Percentiles rank a stretch among this genome's conserved stretches.
phyloP scores from a whole-genome alignment of 2,888 invertebrate species.

The Baronia brevicornis region DNA sequence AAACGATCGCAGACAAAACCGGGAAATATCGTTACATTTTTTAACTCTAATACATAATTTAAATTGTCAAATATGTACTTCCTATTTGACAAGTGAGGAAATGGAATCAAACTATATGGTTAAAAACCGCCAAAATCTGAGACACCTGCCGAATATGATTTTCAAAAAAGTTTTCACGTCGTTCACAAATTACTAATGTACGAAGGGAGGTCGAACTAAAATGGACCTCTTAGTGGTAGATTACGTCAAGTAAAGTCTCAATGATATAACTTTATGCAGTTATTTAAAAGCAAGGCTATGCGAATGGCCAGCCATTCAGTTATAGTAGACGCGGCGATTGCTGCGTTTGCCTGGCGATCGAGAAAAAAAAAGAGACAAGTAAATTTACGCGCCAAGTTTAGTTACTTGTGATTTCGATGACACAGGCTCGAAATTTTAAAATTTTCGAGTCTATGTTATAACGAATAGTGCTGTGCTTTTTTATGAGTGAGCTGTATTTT shows the following conservation, averaged over 20 bases:
- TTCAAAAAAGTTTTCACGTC: not conserved
- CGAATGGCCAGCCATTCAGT: slow-evolving; percentile 28
- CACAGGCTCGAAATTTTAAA: slow-evolving; percentile 13
- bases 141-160: too few species aligned
- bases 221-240: slow-evolving; percentile 17
- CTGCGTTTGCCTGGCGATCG: slow-evolving; percentile 38
- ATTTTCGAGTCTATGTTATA: slow-evolving; percentile 28
- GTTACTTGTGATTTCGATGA: slow-evolving; percentile 40
- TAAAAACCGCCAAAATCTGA: too few species aligned
- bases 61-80: too few species aligned
- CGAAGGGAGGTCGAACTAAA: slow-evolving; percentile 14
- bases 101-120: too few species aligned
- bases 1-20: too few species aligned
- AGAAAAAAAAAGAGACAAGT: slow-evolving; percentile 34
- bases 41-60: too few species aligned
- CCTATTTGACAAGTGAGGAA: too few species aligned
- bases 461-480: slow-evolving; percentile 38
- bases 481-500: slow-evolving; percentile 34
- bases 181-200: slow-evolving; percentile 1
- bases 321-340: slow-evolving; percentile 36
- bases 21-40: too few species aligned
- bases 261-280: slow-evolving; percentile 21
- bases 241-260: slow-evolving; percentile 20
- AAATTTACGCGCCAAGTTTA: slow-evolving; percentile 42
- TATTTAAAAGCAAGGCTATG: slow-evolving; percentile 46